Base-by-base conservation (phyloP, 2,888 invertebrate genomes). In the Busseola fusca region DNA sequence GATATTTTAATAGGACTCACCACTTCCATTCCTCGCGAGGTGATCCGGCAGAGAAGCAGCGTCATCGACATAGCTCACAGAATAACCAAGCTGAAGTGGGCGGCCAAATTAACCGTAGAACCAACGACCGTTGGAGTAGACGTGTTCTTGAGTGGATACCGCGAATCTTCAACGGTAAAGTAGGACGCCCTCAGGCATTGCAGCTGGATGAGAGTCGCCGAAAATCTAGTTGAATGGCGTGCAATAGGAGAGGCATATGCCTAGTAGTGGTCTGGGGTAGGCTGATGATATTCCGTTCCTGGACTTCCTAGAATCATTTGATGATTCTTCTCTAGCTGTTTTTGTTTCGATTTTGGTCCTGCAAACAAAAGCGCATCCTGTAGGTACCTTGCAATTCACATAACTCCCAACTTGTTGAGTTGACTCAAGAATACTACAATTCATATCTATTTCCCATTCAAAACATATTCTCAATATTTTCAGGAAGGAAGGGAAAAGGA, bases 391-490 rank as follows among this genome's bases (percentile, higher is more conserved):
- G 7, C 16, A 40, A 16, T n/a, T 21, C 3, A 50, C 10, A 59
- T 18, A 12, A 37, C 48, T 21, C 16, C 16, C 16, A 10, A 74
- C 69, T 60, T 76, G 59, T 76, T 69, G 40, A 74, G 42, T 27
- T 30, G 9, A 37, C 10, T 18, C 6, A 18, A 60, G 34, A 50
- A 42, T 5, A 69, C 60, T 34, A 42, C 54, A 50, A 60, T 50
- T 52, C n/a, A 58, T 34, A 59, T 59, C 40, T 64, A 75, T 78
- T 72, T 59, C 40, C 63, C 18, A 69, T 68, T 27, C 21, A 45
- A 73, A 79, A 54, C 21, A 14, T 45, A 52, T 42, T 63, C 56
- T 64, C 42, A 63, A 63, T 48, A 54, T 64, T 74, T 64, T 56
- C 52, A 54, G 48, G 56, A 57, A 60, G 76, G 37, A 50, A 12